A percentile compares a stretch with the other conserved stretches of the same genome.
Evolutionary conservation across 2,113 vertebrate genomes (phyloP).

Genomic region (Gopherus evgoodei): DNA sequence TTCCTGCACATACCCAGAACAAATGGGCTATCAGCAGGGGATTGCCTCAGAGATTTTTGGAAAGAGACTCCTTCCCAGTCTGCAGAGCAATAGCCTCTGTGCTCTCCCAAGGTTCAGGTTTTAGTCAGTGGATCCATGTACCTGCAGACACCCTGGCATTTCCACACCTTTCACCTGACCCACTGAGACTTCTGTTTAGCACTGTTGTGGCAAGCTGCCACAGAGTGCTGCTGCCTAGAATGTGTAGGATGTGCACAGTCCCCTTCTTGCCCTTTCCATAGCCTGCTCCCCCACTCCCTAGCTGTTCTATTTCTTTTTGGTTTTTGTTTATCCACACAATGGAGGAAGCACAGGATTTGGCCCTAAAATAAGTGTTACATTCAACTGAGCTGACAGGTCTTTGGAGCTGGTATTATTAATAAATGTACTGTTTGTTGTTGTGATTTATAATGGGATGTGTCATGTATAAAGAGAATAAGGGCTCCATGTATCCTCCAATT

Average conservation of each 20-base stretch:
- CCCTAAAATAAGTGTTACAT: neutral
- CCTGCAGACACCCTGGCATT: neutral
- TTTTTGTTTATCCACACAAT: neutral
- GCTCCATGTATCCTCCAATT: constrained; percentile 22
- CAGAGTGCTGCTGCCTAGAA: neutral
- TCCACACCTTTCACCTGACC: neutral
- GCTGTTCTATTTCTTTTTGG: neutral
- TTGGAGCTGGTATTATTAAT: neutral
- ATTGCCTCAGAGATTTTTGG: neutral
- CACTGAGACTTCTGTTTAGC: rapidly evolving
- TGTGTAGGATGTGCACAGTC: neutral
- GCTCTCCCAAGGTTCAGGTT: neutral
- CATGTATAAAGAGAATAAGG: constrained; percentile 6
- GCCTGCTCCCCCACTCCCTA: neutral
- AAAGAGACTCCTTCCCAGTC: neutral
- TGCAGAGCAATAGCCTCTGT: neutral
- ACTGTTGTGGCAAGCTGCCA: neutral
- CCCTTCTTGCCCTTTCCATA: neutral
- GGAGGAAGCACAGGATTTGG: neutral
- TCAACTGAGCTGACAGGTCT: neutral
- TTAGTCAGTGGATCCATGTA: neutral
- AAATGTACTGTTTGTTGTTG: neutral
- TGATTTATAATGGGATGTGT: constrained; percentile 19
- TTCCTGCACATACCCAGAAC: neutral
- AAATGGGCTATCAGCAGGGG: neutral